Evolutionary conservation across 2,888 invertebrate genomes (phyloP), one percentile per base, ranked within the genome.

Genomic region (Phorcus lineatus): DNA sequence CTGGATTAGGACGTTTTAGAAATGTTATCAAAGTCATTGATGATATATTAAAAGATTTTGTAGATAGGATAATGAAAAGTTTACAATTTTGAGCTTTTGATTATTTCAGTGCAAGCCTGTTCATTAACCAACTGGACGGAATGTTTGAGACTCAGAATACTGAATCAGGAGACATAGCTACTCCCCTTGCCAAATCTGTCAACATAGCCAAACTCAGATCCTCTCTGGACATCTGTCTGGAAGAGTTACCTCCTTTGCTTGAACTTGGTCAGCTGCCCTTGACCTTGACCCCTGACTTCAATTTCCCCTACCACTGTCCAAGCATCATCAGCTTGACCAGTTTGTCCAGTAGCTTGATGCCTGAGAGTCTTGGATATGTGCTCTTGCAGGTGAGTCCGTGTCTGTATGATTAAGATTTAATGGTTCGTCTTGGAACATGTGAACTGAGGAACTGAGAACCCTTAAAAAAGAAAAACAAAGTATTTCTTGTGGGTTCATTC

Each of bases 241-340:
- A 92, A 80, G 86, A 88, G 79, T 84, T 92, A 79, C 92, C 92
- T 67, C 88, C 87, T 40, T 80, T 92, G 85, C 84, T 92, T 55
- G 91, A 91, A 78, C 88, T 92, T 6, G 91, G 91, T 9, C 84
- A 88, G 67, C 82, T 86, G 11, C 86, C 88, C 3, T 77, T 84
- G 24, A 70, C 78, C 16, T 78, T 84, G 47, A 83, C 83, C 22
- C 79, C 85, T 62, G 88, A 89, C 28, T 92, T 86, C 82, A 85
- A 88, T 82, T 92, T 92, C 87, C 91, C 92, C 2, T 92, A 92
- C 83, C 91, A 92, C 80, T 83, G 89, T 24, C 92, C 92, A 1
- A 91, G 91, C 78, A 87, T 92, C 31, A 83, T 91, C 79, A 91
- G 91, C 76, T 62, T 91, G 78, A 87, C 88, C 11, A 90, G 90